Percentiles rank a stretch among this genome's conserved stretches.
These are phyloP conservation scores for Mya arenaria DNA, from an alignment of 1,140 invertebrate genomes.

Conservation along the genomic window DNA sequence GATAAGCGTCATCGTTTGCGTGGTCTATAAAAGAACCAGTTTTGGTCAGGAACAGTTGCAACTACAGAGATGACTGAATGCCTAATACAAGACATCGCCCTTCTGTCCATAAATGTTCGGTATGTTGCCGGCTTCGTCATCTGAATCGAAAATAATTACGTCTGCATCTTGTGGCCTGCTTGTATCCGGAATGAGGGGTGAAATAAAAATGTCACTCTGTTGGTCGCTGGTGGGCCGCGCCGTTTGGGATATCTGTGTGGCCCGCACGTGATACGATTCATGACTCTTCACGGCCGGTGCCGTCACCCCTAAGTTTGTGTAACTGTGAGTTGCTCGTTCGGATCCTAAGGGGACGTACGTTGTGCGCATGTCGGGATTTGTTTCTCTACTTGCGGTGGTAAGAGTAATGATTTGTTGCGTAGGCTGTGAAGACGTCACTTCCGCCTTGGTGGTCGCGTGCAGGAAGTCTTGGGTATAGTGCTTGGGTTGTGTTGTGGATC, in stretches of 20 bases:
- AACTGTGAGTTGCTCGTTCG: neutral
- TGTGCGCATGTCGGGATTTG: neutral
- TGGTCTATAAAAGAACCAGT: neutral
- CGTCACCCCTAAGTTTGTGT: too few relatives aligned
- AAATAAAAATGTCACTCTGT: constrained; percentile 3
- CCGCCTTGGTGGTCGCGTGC: neutral
- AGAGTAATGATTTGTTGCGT: neutral
- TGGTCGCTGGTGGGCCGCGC: neutral
- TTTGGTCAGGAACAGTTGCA: neutral
- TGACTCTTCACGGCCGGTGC: neutral
- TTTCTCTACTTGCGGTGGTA: neutral
- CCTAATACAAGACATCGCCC: constrained; percentile 14
- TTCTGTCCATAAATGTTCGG: neutral
- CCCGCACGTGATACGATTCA: constrained; percentile 19
- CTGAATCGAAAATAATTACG: constrained; percentile 28
- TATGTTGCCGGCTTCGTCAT: constrained; percentile 26
- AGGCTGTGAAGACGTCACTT: neutral
- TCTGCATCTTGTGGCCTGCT: neutral
- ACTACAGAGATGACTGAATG: neutral
- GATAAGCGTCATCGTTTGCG: too few relatives aligned
- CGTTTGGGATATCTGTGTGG: constrained; percentile 15
- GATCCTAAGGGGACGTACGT: neutral
- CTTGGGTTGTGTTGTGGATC: neutral
- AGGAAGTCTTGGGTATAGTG: neutral
- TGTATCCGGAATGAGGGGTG: neutral